Percentiles rank a stretch among this genome's conserved stretches.
Conservation (phyloP, 2,888 invertebrate genomes). For the Drosophila mimetica region DNA sequence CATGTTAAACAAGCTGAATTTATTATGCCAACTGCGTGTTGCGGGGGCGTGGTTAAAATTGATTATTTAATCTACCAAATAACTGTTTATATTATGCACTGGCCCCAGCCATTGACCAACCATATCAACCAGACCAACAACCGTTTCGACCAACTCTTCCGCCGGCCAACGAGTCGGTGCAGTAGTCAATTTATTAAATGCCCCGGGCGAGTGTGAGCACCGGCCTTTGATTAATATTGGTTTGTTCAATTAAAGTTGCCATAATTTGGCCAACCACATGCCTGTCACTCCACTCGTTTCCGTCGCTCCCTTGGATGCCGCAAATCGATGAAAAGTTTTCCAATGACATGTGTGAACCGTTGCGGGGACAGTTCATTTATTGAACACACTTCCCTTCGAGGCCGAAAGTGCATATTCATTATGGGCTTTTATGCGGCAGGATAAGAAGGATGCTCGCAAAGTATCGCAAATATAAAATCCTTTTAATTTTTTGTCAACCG, state of each 20-base stretch:
- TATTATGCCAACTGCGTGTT: slow-evolving; percentile 66
- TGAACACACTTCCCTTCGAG: slow-evolving; percentile 3
- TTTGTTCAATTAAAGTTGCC: slow-evolving; percentile 68
- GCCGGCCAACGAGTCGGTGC: slow-evolving; percentile 6
- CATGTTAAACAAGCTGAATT: slow-evolving; percentile 53
- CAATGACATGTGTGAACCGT: slow-evolving; percentile 16
- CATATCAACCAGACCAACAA: slow-evolving; percentile 9
- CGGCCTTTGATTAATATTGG: slow-evolving; percentile 68
- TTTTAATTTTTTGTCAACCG: not conserved
- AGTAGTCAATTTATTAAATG: slow-evolving; percentile 63
- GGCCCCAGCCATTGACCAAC: slow-evolving; percentile 11
- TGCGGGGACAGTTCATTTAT: slow-evolving; percentile 33
- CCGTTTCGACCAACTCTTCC: slow-evolving; percentile 19
- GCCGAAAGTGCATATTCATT: slow-evolving; percentile 5
- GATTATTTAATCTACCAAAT: slow-evolving; percentile 71
- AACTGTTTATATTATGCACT: slow-evolving; percentile 58
- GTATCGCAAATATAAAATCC: not conserved
- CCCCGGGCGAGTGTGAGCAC: slow-evolving; percentile 31
- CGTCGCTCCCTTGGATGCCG: slow-evolving; percentile 1
- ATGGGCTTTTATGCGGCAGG: not conserved
- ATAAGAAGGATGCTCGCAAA: not conserved
- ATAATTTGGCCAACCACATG: slow-evolving; percentile 60
- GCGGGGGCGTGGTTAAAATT: slow-evolving; percentile 65
- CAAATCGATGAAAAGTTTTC: slow-evolving; percentile 28
- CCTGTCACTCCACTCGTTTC: slow-evolving; percentile 22